Evolutionary conservation across 2,888 invertebrate species (phyloP).

Genomic region (Patella ulyssiponensis): DNA sequence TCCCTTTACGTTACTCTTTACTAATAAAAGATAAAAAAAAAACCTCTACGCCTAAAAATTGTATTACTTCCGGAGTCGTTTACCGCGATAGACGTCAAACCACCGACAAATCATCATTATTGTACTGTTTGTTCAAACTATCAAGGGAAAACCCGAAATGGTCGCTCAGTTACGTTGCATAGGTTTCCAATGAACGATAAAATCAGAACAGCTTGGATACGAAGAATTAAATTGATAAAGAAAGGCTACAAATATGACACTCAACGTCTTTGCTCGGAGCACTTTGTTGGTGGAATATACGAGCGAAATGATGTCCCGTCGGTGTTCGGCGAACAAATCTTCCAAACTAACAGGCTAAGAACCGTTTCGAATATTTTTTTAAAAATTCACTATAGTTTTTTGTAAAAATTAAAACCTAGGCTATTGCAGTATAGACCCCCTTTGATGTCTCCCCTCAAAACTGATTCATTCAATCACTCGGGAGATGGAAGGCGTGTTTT

Average conservation of each 20-base stretch:
- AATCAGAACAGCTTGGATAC: not conserved
- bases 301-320: not conserved
- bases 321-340: not conserved
- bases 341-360: not conserved
- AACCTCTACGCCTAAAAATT: not conserved
- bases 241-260: slow-evolving; percentile 1
- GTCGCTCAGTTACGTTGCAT: slow-evolving; percentile 5
- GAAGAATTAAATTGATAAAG: not conserved
- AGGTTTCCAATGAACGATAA: slow-evolving; percentile 1
- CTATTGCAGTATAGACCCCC: no score
- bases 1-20: not conserved
- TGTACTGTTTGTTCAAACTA: not conserved
- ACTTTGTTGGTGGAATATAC: not conserved
- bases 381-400: no score
- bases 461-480: no score
- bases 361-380: not conserved
- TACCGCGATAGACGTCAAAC: not conserved
- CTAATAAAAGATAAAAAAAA: not conserved
- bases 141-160: not conserved
- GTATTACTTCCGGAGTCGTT: no score
- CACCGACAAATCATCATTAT: not conserved
- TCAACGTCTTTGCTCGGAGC: slow-evolving; percentile 1
- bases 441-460: no score
- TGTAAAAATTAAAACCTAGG: no score
- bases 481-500: no score